These are phyloP conservation scores for Tylochromis polylepis DNA, from an alignment of 2,113 vertebrate genomes.

Conservation along the genomic window DNA sequence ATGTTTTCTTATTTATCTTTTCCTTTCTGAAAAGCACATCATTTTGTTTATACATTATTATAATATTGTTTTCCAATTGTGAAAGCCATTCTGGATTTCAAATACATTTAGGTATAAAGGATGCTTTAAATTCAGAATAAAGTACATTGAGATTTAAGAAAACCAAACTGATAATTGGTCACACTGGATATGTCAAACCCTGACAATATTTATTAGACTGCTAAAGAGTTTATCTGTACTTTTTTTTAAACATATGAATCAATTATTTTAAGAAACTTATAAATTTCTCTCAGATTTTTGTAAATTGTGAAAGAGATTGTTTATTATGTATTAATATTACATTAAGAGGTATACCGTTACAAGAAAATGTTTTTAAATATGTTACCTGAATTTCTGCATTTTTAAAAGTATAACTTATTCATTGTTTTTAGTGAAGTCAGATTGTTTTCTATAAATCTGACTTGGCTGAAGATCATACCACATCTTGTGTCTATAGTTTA, in stretches of 20 bases:
- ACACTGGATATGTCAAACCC: too few species aligned
- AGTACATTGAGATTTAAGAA: neutral
- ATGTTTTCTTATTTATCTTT: neutral
- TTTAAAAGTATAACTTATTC: neutral
- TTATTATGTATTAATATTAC: neutral
- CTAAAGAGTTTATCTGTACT: too few species aligned
- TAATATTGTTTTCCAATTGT: neutral
- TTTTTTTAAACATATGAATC: too few species aligned
- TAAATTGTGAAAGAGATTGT: too few species aligned
- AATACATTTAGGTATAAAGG: neutral
- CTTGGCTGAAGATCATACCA: neutral
- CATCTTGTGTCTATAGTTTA: neutral
- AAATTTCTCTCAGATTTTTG: too few species aligned
- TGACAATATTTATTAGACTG: too few species aligned
- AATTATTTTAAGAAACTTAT: too few species aligned
- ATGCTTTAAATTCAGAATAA: neutral
- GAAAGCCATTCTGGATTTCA: neutral
- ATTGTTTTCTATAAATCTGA: neutral
- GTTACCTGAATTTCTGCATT: neutral
- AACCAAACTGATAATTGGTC: too few species aligned
- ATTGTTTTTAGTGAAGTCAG: neutral
- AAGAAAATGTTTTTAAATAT: too few species aligned
- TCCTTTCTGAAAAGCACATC: neutral
- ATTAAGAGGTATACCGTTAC: too few species aligned
- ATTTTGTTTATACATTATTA: neutral